Evolutionary conservation across 2,888 invertebrate species (phyloP), one percentile per base, ranked within the genome.

Genomic region (Atethmia centrago): DNA sequence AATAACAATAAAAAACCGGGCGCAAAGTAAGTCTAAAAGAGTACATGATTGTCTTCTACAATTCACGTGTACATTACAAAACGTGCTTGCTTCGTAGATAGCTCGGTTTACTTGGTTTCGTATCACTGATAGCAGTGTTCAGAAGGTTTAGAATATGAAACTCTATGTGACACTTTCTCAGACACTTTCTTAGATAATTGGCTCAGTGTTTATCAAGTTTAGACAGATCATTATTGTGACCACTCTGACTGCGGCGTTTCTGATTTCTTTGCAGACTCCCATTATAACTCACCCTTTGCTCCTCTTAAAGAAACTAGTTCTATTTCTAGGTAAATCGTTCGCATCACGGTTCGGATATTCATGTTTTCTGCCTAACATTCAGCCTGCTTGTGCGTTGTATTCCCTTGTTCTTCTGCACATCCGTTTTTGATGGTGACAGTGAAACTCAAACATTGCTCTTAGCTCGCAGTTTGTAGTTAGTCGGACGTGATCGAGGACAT

Each of bases 401-500:
- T 4, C 16, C n/a, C 14, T 68, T 12, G 45, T 25, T 31, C 59
- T 80, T 71, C 63, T 67, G 21, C 31, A 40, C 8, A 10, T 47
- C 0, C 64, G 7, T 31, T 19, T 16, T 28, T 12, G 2, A 0
- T 31, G 63, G 10, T 71, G 25, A 16, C n/a, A 45, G n/a, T 56
- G n/a, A 49, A 71, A 71, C 36, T 69, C 78, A 82, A 82, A 82
- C 72, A 80, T 45, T 25, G 64, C 47, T 68, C 49, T 67, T 36
- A 45, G 58, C 70, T 67, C 56, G 14, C 31, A 75, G 65, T 58
- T 53, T 47, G 53, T 59, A 51, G 64, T 64, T 19, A 55, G 51
- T 19, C 28, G 56, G 45, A 77, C 82, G 82, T 80, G 80, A 82
- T 69, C 78, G 78, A 77, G 56, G 68, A 69, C 56, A 58, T 45